A percentile compares a stretch with the other conserved stretches of the same genome.
These are phyloP conservation scores for Pachyramphus minor DNA, from an alignment of 2,113 vertebrate genomes.

Conservation along the genomic window DNA sequence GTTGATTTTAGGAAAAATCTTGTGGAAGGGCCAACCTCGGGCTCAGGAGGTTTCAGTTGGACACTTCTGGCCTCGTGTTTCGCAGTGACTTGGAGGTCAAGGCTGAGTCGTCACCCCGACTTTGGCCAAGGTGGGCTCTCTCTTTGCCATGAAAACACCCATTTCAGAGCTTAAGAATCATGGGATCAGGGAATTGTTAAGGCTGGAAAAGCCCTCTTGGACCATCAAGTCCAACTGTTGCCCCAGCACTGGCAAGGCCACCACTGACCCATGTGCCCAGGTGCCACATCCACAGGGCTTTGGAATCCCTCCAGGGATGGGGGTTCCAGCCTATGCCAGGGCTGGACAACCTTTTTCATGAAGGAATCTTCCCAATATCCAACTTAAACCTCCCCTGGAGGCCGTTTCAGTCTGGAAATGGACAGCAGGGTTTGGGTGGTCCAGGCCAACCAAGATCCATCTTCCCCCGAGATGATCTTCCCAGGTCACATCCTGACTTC, in stretches of 20 bases:
- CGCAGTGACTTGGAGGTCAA: neutral
- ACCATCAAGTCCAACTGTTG: fast-evolving
- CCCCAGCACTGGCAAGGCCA: neutral
- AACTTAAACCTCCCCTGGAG: neutral
- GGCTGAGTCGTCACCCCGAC: neutral
- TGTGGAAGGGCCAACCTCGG: neutral
- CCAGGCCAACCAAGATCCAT: fast-evolving
- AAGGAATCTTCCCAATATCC: neutral
- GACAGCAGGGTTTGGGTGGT: neutral
- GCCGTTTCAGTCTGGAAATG: neutral
- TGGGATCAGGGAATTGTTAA: neutral
- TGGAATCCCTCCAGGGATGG: neutral
- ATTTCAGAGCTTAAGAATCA: neutral
- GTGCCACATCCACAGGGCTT: neutral
- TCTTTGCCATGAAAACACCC: neutral
- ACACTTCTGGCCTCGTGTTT: fast-evolving
- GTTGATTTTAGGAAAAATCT: neutral
- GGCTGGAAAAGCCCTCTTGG: neutral
- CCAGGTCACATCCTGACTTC: neutral
- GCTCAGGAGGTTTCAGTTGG: neutral
- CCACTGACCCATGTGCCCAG: fast-evolving
- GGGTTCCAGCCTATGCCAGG: neutral
- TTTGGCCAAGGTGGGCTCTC: neutral
- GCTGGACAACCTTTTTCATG: neutral
- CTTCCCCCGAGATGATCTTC: neutral